These are phyloP conservation scores for Halictus quadricinctus DNA, from an alignment of 2,888 invertebrate species.

Conservation along the genomic window DNA sequence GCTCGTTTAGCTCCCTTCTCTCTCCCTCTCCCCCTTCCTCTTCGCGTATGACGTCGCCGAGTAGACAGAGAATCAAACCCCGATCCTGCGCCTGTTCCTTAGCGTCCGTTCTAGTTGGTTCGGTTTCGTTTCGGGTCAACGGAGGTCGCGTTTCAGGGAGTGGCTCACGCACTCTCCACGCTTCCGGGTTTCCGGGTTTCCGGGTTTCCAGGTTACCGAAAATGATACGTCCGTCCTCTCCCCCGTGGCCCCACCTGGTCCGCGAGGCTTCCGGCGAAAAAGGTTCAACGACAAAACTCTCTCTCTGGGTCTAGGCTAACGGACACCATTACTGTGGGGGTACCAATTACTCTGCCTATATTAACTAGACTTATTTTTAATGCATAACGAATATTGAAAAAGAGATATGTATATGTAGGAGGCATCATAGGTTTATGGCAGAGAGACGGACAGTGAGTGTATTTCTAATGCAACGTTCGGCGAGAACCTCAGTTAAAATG, in stretches of 20 bases:
- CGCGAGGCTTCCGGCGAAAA: too few relatives aligned
- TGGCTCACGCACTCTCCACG: neutral
- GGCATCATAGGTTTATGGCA: too few relatives aligned
- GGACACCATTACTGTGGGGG: too few relatives aligned
- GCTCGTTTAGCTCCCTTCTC: neutral
- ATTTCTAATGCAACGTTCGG: too few relatives aligned
- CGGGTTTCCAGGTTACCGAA: neutral
- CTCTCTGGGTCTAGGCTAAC: too few relatives aligned
- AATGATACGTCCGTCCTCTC: neutral
- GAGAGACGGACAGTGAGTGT: too few relatives aligned
- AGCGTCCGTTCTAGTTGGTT: constrained; percentile 44
- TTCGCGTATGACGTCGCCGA: constrained; percentile 30
- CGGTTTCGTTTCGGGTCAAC: neutral
- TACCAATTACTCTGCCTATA: too few relatives aligned
- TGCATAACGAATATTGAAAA: too few relatives aligned
- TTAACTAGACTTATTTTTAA: too few relatives aligned
- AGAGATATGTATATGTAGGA: too few relatives aligned
- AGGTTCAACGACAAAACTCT: neutral
- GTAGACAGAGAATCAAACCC: constrained; percentile 50
- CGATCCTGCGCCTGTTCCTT: neutral
- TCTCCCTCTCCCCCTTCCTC: neutral
- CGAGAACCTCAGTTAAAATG: too few relatives aligned
- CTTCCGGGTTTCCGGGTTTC: constrained; percentile 1
- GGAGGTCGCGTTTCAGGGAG: constrained; percentile 1
- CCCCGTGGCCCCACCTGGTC: neutral